Percentiles rank a stretch among this genome's conserved stretches.
Evolutionary conservation across 2,797 vertebrate species (phyloP).

Genomic region (Basileuterus tristriatus): DNA sequence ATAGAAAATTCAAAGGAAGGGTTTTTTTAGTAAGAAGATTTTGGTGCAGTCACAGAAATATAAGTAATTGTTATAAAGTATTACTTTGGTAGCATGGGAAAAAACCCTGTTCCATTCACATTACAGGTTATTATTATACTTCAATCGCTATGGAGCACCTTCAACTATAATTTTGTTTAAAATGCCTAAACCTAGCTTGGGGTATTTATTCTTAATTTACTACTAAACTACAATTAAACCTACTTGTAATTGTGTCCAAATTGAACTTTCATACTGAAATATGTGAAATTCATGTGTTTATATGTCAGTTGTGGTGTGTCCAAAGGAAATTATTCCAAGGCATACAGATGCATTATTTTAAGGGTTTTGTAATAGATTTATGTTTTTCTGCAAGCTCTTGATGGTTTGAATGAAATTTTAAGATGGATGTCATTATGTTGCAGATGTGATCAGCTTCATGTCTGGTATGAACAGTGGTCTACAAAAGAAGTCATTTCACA

Average conservation of each 20-base stretch:
- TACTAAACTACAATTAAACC: neutral
- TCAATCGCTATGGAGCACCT: neutral
- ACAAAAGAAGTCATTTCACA: neutral
- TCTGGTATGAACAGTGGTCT: slow-evolving; percentile 60
- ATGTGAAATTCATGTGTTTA: neutral
- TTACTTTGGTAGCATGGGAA: neutral
- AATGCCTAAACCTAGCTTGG: neutral
- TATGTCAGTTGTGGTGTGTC: neutral
- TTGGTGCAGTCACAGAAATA: neutral
- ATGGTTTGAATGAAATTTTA: slow-evolving; percentile 80
- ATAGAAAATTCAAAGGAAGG: neutral
- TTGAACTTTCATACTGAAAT: neutral
- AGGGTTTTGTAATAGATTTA: slow-evolving; percentile 78
- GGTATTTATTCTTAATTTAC: neutral
- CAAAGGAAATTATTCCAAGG: neutral
- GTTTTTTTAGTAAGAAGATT: neutral
- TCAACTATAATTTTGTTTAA: neutral
- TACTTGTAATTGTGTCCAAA: neutral
- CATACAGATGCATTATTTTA: slow-evolving; percentile 54
- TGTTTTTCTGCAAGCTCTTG: slow-evolving; percentile 81
- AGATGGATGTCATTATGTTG: slow-evolving; percentile 61
- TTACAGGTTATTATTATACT: neutral
- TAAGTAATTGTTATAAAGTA: neutral
- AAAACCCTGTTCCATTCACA: neutral
- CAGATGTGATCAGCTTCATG: slow-evolving; percentile 74